phyloP scores from a whole-genome alignment of 2,888 invertebrate genomes.

The Dorcus parallelipipedus region DNA sequence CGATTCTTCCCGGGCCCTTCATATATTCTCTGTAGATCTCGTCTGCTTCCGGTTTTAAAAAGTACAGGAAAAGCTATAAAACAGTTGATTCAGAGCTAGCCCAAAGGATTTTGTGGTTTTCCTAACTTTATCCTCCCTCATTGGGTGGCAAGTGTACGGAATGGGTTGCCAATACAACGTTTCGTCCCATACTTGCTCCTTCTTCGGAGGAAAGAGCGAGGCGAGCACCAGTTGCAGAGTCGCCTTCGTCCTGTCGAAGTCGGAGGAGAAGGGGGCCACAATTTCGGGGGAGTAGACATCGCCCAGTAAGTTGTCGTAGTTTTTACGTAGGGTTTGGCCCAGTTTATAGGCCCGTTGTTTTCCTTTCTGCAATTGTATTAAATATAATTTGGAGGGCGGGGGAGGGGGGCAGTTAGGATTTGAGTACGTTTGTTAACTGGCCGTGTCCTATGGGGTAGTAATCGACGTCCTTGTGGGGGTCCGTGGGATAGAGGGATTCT shows the following conservation, averaged over 20 bases:
- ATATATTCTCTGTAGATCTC: slow-evolving; percentile 4
- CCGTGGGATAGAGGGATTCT: slow-evolving; percentile 6
- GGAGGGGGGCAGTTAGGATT: not conserved
- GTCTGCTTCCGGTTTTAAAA: not conserved
- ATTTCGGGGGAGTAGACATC: slow-evolving; percentile 51
- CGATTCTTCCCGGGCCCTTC: not conserved
- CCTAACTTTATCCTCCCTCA: slow-evolving; percentile 11
- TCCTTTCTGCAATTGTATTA: slow-evolving; percentile 10
- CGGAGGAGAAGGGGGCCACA: slow-evolving; percentile 62
- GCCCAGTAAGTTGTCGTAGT: slow-evolving; percentile 58
- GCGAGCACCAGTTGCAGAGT: slow-evolving; percentile 62
- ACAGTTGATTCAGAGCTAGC: too few species aligned
- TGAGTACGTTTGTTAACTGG: slow-evolving; percentile 8
- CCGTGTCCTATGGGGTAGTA: slow-evolving; percentile 12
- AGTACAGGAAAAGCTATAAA: too few species aligned
- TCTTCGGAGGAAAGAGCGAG: slow-evolving; percentile 60
- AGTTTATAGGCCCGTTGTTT: slow-evolving; percentile 48
- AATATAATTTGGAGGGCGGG: not conserved
- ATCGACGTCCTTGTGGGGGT: slow-evolving; percentile 4
- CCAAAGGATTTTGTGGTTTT: not conserved
- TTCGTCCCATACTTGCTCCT: slow-evolving; percentile 54
- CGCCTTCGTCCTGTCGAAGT: slow-evolving; percentile 67
- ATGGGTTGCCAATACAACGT: slow-evolving; percentile 67
- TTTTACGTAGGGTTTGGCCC: slow-evolving; percentile 58
- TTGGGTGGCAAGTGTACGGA: slow-evolving; percentile 60